Evolutionary conservation across 2,888 invertebrate genomes (phyloP).

Genomic region (Drosophila greeni): DNA sequence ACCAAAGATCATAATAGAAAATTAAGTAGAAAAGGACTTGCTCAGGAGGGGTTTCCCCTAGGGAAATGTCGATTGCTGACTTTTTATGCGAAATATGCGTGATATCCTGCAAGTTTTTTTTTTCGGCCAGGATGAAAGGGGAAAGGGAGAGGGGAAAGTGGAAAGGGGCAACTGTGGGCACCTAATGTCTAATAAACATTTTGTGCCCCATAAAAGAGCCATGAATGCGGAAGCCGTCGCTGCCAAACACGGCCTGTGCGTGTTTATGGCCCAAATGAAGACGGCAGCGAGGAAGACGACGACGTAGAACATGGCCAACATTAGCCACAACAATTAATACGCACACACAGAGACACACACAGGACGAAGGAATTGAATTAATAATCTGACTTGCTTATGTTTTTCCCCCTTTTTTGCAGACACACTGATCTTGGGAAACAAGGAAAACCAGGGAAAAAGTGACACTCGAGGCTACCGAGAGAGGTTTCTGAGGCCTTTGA

Average conservation of each 20-base stretch:
- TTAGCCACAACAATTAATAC: slow-evolving; percentile 58
- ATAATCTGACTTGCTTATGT: slow-evolving; percentile 50
- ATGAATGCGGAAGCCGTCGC: slow-evolving; percentile 65
- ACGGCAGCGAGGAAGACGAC: slow-evolving; percentile 2
- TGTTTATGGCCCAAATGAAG: slow-evolving; percentile 57
- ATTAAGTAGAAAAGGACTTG: slow-evolving; percentile 29
- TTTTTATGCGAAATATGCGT: slow-evolving; percentile 72
- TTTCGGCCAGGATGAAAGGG: slow-evolving; percentile 5
- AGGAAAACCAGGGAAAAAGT: neutral
- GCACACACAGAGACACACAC: slow-evolving; percentile 23
- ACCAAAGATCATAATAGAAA: slow-evolving; percentile 41
- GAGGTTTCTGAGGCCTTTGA: neutral
- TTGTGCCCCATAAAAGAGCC: slow-evolving; percentile 56
- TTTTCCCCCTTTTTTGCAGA: slow-evolving; percentile 2
- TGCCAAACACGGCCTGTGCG: slow-evolving; percentile 69
- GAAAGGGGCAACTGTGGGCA: slow-evolving; percentile 12
- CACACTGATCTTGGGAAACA: slow-evolving; percentile 25
- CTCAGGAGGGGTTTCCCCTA: neutral
- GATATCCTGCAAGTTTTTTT: slow-evolving; percentile 33
- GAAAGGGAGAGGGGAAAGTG: neutral
- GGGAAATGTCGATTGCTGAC: slow-evolving; percentile 39
- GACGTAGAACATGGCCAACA: slow-evolving; percentile 14
- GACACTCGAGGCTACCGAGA: slow-evolving; percentile 2
- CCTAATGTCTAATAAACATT: slow-evolving; percentile 68
- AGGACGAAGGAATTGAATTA: slow-evolving; percentile 57